Percentiles rank a stretch among this genome's conserved stretches.
Evolutionary conservation across 2,113 vertebrate species (phyloP).

Genomic region (Melierax canorus): DNA sequence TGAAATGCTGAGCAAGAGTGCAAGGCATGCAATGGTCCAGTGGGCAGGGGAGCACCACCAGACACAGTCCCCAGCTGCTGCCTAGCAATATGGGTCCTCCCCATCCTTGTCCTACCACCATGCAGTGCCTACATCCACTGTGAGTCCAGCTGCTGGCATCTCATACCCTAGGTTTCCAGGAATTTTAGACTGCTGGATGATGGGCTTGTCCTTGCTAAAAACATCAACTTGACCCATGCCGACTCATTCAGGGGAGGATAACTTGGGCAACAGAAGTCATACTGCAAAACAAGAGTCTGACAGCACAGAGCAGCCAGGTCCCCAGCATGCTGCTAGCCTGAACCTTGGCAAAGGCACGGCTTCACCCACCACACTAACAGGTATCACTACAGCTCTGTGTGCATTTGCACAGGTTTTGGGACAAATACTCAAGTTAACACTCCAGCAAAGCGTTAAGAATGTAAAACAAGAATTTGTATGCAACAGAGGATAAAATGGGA

Average conservation of each 20-base stretch:
- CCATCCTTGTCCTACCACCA: not conserved
- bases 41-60: not conserved
- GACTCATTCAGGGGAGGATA: not conserved
- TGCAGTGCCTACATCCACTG: fast-evolving
- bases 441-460: not conserved
- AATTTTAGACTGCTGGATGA: not conserved
- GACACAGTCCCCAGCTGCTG: not conserved
- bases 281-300: not conserved
- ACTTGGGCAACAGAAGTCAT: not conserved
- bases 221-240: not conserved
- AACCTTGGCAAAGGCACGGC: not conserved
- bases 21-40: not conserved
- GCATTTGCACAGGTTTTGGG: not conserved
- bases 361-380: not conserved
- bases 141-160: not conserved
- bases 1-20: not conserved
- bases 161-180: not conserved
- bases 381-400: not conserved
- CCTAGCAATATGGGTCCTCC: not conserved
- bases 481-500: not conserved
- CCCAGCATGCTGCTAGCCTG: not conserved
- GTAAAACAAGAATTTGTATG: not conserved
- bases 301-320: not conserved
- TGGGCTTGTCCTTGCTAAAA: not conserved
- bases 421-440: not conserved